Base-by-base conservation (phyloP, 1,140 invertebrate genomes). In the Medauroidea extradentata region DNA sequence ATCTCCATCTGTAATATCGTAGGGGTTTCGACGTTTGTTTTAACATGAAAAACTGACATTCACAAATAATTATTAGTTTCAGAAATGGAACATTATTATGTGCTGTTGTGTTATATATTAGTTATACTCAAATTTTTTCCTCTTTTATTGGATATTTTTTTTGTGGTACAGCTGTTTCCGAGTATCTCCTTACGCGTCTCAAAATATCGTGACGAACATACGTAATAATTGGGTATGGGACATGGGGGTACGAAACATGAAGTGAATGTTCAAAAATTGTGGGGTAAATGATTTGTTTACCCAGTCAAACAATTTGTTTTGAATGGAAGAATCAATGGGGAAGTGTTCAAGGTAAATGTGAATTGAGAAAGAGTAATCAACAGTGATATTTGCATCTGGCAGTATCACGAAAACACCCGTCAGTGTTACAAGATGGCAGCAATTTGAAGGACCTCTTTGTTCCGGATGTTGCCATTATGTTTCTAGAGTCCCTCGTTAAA, bases 371-470 rank as follows among this genome's bases (percentile, higher is more conserved):
- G 53, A 9, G n/a, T 13, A 24, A 51, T 43, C 48, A 34, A 46
- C 38, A 34, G 46, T 57, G 41, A 50, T 57, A 57, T 49, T 41
- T 48, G 38, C 39, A 24, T 23, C 46, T 38, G 54, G 51, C 46
- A 61, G 46, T 57, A 51, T 50, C 53, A 50, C 34, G 29, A 46
- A 61, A 49, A 61, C 50, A 34, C 42, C 24, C 53, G 53, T 57
- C 53, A 49, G 14, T 25, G 52, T 50, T 61, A 43, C 60, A 61
- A 61, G 44, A 61, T 61, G 60, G 60, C 60, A 43, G 60, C 50
- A 52, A 51, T 61, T 61, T 61, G 60, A 61, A 61, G 53, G 60
- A 61, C 53, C 49, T 49, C 60, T 61, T 61, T 61, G 60, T 61
- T 57, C 60, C 60, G 53, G 60, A 61, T 61, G 56, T 58, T 51